Percentiles rank a stretch among this genome's conserved stretches.
Evolutionary conservation across 2,888 invertebrate genomes (phyloP).

Genomic region (Patella caerulea): DNA sequence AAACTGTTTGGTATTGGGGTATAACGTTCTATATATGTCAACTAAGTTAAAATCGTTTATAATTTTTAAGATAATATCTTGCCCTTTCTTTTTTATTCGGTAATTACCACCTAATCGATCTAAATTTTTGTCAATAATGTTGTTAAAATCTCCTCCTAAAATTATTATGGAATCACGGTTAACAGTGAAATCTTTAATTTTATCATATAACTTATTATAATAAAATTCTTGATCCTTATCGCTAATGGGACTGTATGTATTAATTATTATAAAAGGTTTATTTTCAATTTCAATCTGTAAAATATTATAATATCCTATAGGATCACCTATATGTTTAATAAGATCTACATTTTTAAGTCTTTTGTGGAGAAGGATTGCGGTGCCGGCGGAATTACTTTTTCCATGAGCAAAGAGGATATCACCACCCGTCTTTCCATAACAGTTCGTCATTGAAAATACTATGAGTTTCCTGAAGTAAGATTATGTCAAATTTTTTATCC

Average conservation of each 20-base stretch:
- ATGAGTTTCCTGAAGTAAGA: neutral
- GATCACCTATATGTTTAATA: neutral
- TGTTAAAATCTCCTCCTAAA: neutral
- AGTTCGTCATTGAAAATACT: neutral
- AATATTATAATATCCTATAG: neutral
- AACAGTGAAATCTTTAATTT: neutral
- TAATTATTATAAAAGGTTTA: neutral
- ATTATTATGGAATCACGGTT: neutral
- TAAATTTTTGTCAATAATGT: neutral
- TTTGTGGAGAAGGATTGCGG: neutral
- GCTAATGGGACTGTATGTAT: neutral
- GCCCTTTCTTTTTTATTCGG: neutral
- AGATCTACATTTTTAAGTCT: neutral
- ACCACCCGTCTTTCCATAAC: neutral
- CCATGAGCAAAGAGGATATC: neutral
- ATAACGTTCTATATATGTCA: neutral
- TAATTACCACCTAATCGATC: neutral
- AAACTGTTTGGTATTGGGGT: neutral
- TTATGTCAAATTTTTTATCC: neutral
- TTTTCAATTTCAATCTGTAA: neutral
- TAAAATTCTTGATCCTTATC: neutral
- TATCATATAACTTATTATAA: neutral
- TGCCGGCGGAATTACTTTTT: neutral
- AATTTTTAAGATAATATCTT: neutral
- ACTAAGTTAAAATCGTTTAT: neutral